Evolutionary conservation across 2,888 invertebrate genomes (phyloP), one percentile per base, ranked within the genome.

Genomic region (Acleris holmiana): DNA sequence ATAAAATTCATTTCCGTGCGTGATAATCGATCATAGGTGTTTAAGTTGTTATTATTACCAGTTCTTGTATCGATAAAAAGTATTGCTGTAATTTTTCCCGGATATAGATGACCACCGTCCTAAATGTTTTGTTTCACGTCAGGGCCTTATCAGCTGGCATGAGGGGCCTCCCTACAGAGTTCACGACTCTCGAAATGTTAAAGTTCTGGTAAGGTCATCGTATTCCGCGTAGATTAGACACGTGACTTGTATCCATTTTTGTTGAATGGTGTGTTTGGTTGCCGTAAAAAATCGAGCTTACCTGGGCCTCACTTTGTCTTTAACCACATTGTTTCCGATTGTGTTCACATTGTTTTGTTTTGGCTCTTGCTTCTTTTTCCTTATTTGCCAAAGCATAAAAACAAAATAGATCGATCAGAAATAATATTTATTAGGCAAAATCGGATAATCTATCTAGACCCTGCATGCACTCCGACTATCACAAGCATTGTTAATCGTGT

Each of bases 81-180:
- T 19, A 4, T 29, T 19, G 10, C 6, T 35, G 2, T 35, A 18
- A 51, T 35, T 51, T 51, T 51, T 54, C 29, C 59, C 41, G 19
- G 21, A 59, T 60, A 35, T 44, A 10, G 48, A 40, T 71, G 61
- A 69, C 66, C 17, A 47, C 41, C 60, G 69, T 69, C 70, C 67
- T 67, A 68, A 48, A 35, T 44, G 58, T 60, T 18, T 70, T 69
- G 71, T 78, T 78, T 75, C 73, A 75, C 72, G 77, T 74, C 80
- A 91, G 91, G 74, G 83, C 86, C 68, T 80, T 91, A 72, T 86
- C 89, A 61, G 82, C 85, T 69, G 83, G 78, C 71, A 87, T 88
- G 89, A 78, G 79, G 73, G 82, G 85, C 73, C 85, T 91, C 54
- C 91, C 91, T 67, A 79, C 88, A 82, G 91, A 91, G 82, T 86